A percentile compares a stretch with the other conserved stretches of the same genome.
Conservation (phyloP, 1,140 invertebrate species). For the Sweltsa coloradensis region DNA sequence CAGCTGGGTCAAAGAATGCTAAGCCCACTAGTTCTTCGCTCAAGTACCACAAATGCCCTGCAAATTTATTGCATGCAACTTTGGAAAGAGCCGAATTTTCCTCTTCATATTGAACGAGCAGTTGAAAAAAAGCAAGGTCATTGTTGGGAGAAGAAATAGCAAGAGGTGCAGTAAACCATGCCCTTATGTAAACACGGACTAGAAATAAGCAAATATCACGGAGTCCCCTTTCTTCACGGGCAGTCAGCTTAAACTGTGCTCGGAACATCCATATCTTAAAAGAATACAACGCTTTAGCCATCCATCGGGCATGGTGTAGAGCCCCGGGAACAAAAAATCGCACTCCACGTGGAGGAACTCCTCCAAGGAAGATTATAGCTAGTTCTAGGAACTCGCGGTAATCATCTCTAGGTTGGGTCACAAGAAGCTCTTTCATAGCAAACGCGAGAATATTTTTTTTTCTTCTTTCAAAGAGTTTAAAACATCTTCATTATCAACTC, state of each 20-base stretch:
- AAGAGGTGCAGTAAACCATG: conserved; percentile 20
- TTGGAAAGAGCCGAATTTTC: no score
- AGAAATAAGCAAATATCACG: conserved; percentile 22
- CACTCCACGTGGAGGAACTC: conserved; percentile 17
- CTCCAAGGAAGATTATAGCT: conserved; percentile 28
- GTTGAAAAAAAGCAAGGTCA: no score
- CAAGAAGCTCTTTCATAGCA: conserved; percentile 2
- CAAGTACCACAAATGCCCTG: no score
- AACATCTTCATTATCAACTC: conserved; percentile 7
- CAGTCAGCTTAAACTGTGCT: conserved; percentile 21
- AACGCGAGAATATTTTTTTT: conserved; percentile 1
- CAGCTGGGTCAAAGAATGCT: no score
- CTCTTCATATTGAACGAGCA: no score
- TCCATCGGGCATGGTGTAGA: conserved; percentile 27
- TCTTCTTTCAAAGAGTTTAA: no score
- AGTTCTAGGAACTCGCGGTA: conserved; percentile 30
- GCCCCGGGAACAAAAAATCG: conserved; percentile 24
- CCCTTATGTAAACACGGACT: conserved; percentile 19
- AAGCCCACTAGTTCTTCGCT: no score
- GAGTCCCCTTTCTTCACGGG: conserved; percentile 19
- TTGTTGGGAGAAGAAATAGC: conserved; percentile 7
- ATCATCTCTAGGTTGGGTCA: conserved; percentile 20
- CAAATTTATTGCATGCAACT: no score
- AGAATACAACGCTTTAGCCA: conserved; percentile 28
- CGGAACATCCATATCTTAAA: conserved; percentile 28